A percentile compares a stretch with the other conserved stretches of the same genome.
Evolutionary conservation across 2,797 vertebrate genomes (phyloP).

Genomic region (Xiphorhynchus erythropygius): DNA sequence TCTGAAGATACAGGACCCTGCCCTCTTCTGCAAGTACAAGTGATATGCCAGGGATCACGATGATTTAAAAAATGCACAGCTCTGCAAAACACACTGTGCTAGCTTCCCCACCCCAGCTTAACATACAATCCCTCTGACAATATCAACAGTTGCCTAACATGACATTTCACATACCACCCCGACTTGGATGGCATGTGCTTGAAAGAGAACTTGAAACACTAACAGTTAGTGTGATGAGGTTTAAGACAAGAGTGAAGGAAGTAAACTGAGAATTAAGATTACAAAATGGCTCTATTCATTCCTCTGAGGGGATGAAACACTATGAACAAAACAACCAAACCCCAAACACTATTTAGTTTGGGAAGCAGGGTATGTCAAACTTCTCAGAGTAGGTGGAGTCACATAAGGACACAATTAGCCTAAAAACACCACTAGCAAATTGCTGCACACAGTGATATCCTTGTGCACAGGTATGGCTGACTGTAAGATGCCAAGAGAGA

Average conservation of each 20-base stretch:
- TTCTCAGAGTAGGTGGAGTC: conserved; percentile 40
- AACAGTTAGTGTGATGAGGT: conserved; percentile 1
- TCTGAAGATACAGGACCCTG: neutral
- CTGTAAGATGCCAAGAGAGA: neutral
- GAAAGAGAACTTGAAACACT: conserved; percentile 37
- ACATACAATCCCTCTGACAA: conserved; percentile 53
- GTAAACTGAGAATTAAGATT: conserved; percentile 56
- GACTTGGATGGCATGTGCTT: conserved; percentile 32
- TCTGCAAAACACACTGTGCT: conserved; percentile 33
- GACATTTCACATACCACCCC: conserved; percentile 26
- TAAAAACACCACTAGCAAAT: neutral
- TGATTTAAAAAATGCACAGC: conserved; percentile 33
- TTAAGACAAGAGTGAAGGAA: conserved; percentile 48
- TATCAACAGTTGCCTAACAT: conserved; percentile 43
- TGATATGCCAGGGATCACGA: neutral
- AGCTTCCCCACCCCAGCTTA: conserved; percentile 63
- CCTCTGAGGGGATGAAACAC: neutral
- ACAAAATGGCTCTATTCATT: conserved; percentile 48
- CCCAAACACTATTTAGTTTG: conserved; percentile 44
- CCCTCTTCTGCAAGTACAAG: conserved; percentile 27
- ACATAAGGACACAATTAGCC: conserved; percentile 15
- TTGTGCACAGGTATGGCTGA: neutral
- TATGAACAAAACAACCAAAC: conserved; percentile 46
- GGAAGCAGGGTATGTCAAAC: neutral
- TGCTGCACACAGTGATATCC: neutral